Conservation (phyloP, 53 echinoderm and acorn worm species). For the Antedon mediterranea region DNA sequence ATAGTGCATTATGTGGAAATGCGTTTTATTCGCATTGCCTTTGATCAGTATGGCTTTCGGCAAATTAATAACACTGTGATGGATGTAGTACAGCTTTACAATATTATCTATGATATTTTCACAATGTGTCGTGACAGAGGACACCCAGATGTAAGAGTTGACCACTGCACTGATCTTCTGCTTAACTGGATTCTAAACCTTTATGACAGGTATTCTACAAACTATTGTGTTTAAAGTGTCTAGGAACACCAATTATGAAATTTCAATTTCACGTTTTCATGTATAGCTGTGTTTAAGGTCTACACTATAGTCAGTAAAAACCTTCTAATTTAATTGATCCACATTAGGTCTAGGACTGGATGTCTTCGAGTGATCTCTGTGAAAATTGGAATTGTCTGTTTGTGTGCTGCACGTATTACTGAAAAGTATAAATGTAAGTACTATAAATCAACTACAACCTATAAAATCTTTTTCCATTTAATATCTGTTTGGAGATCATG, state of each 20-base stretch:
- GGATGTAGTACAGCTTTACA: slow-evolving; percentile 31
- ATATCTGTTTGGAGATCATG: no score
- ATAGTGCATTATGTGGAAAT: slow-evolving; percentile 63
- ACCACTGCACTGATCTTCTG: slow-evolving; percentile 43
- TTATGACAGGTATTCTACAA: slow-evolving; percentile 64
- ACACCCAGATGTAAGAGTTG: slow-evolving; percentile 27
- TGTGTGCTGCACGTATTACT: slow-evolving; percentile 40
- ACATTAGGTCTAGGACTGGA: slow-evolving; percentile 58
- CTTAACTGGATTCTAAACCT: slow-evolving; percentile 81
- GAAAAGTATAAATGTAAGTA: slow-evolving; percentile 86
- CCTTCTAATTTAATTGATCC: no score
- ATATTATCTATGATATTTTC: slow-evolving; percentile 45
- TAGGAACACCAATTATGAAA: no score
- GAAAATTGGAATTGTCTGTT: slow-evolving; percentile 29
- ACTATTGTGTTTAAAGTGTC: no score
- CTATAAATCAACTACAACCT: no score
- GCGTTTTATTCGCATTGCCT: slow-evolving; percentile 32
- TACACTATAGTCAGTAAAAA: no score
- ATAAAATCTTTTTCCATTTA: no score
- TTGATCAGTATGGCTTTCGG: slow-evolving; percentile 47
- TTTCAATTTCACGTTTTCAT: no score
- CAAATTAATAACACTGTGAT: slow-evolving; percentile 36
- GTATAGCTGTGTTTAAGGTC: no score
- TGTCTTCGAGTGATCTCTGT: slow-evolving; percentile 49
- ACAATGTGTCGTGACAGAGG: slow-evolving; percentile 26